Conservation (phyloP, 2,888 invertebrate genomes). For the Drosophila kokeensis region DNA sequence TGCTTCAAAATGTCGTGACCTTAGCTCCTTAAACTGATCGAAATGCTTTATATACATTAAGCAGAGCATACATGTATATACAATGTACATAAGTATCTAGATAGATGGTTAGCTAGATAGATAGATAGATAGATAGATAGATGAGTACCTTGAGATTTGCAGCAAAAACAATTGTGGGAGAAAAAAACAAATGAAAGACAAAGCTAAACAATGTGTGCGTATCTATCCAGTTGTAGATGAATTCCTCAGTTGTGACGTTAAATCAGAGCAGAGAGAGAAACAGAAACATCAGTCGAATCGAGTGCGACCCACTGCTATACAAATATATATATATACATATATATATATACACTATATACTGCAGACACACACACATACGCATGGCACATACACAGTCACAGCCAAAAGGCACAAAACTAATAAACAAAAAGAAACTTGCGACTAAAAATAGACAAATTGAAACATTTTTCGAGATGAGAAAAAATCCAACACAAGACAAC, state of each 20-base stretch:
- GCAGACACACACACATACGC: neutral
- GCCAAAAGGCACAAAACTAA: constrained; percentile 65
- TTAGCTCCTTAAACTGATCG: constrained; percentile 38
- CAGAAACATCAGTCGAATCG: constrained; percentile 55
- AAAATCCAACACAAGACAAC: constrained; percentile 63
- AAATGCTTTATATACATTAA: constrained; percentile 1
- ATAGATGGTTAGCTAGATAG: neutral
- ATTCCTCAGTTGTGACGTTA: constrained; percentile 78
- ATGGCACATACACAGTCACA: constrained; percentile 20
- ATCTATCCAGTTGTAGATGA: constrained; percentile 50
- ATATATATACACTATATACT: constrained; percentile 33
- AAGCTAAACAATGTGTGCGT: constrained; percentile 65
- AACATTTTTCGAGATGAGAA: constrained; percentile 73
- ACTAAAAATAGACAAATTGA: constrained; percentile 81
- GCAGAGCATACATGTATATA: constrained; percentile 3
- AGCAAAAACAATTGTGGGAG: constrained; percentile 47
- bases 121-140: neutral
- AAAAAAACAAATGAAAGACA: constrained; percentile 65
- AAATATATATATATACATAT: constrained; percentile 28
- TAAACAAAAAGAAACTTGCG: constrained; percentile 78
- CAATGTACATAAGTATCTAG: constrained; percentile 1
- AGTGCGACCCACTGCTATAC: constrained; percentile 66
- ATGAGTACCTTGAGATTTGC: constrained; percentile 52
- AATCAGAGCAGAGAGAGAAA: constrained; percentile 54
- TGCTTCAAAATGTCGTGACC: constrained; percentile 48